Base-by-base conservation (phyloP, 2,797 vertebrate species). In the Molossus alvarezi region DNA sequence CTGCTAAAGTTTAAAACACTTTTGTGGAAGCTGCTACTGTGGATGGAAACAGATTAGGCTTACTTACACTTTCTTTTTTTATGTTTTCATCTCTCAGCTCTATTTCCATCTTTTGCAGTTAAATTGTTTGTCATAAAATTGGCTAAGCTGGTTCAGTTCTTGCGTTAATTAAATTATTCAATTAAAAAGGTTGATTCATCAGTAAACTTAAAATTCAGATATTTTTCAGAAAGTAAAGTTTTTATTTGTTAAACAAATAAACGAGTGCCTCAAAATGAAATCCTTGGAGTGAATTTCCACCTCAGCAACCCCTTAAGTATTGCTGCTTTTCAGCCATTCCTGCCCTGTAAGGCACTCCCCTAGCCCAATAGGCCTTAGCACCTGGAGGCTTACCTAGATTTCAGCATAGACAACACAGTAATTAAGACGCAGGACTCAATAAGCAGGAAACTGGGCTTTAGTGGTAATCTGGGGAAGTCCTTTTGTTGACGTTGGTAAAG, bases 1-100 rank as follows among this genome's bases (percentile, higher is more conserved):
- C 41, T 18, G 23, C 51, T 69, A 79, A 88, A 75, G 18, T 91
- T 93, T 88, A 96, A 91, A 79, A 84, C 18, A 90, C n/a, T 95
- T 71, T 77, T 64, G 64, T 37, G 18, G 55, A 84, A 79, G 51
- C 55, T 79, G 33, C 37, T 45, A 88, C 33, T 60, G 57, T 77
- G 25, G 60, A 14, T 9, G 33, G 51, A 72, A 93, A 51, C 37
- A 11, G 27, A 69, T 80, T 73, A 84, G 6, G 20, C 11, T 33
- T 79, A 91, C 76, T 96, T 88, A 84, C 20, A 58, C 18, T 65
- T 83, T 88, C 21, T 51, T 60, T 88, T 94, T 67, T 80, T 33
- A 60, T 37, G 51, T 91, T 95, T 57, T 65, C 75, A 79, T 80
- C 60, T 95, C 83, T 91, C 85, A 72, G 48, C 41, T 92, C 79